Percentiles rank a stretch among this genome's conserved stretches.
Evolutionary conservation across 2,113 vertebrate genomes (phyloP).

Genomic region (Oenanthe oenanthe): DNA sequence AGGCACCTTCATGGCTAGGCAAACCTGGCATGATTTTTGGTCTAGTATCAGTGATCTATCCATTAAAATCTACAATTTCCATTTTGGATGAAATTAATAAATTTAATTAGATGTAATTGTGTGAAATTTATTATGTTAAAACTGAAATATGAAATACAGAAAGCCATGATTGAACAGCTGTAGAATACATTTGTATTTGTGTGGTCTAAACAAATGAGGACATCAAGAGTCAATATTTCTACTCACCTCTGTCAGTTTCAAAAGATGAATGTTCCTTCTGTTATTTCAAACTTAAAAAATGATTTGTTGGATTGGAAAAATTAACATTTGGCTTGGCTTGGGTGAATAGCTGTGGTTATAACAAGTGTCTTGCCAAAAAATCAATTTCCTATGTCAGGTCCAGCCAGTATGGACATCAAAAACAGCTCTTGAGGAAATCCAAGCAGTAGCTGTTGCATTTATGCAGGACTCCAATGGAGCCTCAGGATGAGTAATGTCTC

Average conservation of each 20-base stretch:
- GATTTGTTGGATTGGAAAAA: conserved; percentile 49
- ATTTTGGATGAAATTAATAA: background rate
- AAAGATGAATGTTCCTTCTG: conserved; percentile 22
- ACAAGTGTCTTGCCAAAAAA: conserved; percentile 38
- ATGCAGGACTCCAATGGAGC: background rate
- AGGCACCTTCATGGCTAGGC: background rate
- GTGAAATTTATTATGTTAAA: background rate
- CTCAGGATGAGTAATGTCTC: background rate
- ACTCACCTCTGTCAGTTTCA: background rate
- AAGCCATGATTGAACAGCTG: background rate
- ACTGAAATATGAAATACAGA: background rate
- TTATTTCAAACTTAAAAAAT: conserved; percentile 49
- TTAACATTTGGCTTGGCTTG: conserved; percentile 44
- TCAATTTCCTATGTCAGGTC: conserved; percentile 18
- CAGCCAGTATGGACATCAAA: conserved; percentile 7
- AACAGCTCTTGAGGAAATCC: conserved; percentile 19
- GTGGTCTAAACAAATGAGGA: conserved; percentile 38
- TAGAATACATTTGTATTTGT: background rate
- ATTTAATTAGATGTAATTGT: background rate
- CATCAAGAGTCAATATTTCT: conserved; percentile 1
- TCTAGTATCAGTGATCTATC: background rate
- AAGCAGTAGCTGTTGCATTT: background rate
- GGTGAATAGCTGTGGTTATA: background rate
- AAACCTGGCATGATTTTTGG: background rate
- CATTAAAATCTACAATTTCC: background rate